Percentiles rank a stretch among this genome's conserved stretches.
phyloP scores from a whole-genome alignment of 2,888 invertebrate species.

The Rotaria macrura region DNA sequence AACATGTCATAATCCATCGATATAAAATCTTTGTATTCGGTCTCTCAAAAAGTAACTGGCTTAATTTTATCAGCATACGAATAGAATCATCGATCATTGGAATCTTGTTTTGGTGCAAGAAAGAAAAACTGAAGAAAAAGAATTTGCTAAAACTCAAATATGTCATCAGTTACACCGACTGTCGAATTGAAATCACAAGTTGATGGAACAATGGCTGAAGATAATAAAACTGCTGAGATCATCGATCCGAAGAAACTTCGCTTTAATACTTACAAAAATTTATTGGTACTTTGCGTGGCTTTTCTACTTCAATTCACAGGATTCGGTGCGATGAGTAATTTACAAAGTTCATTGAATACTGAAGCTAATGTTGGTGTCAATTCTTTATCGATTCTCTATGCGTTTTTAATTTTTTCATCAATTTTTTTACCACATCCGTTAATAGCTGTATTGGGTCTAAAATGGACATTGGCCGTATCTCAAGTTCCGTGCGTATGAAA shows the following conservation, averaged over 20 bases:
- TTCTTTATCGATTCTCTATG: slow-evolving; percentile 28
- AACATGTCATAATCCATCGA: not conserved
- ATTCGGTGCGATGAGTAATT: slow-evolving; percentile 21
- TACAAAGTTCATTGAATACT: slow-evolving; percentile 32
- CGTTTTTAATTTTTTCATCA: slow-evolving; percentile 22
- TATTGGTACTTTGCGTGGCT: slow-evolving; percentile 22
- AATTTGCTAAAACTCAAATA: not conserved
- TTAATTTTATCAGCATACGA: not conserved
- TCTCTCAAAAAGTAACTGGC: not conserved
- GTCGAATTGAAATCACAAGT: not conserved
- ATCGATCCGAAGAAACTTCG: not conserved
- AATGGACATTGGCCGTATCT: not conserved
- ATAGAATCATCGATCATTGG: not conserved
- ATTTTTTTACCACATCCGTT: slow-evolving; percentile 27
- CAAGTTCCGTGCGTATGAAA: not conserved
- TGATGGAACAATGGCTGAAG: not conserved
- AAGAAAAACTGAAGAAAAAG: not conserved
- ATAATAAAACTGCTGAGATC: too few relatives aligned
- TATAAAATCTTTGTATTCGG: not conserved
- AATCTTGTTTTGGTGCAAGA: not conserved
- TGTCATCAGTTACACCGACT: not conserved
- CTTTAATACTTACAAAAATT: slow-evolving; percentile 23
- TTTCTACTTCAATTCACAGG: slow-evolving; percentile 29
- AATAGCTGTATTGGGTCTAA: not conserved
- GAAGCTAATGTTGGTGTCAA: slow-evolving; percentile 25